Percentiles rank a stretch among this genome's conserved stretches.
phyloP scores from a whole-genome alignment of 2,113 vertebrate genomes.

The Antechinus stuartii region DNA sequence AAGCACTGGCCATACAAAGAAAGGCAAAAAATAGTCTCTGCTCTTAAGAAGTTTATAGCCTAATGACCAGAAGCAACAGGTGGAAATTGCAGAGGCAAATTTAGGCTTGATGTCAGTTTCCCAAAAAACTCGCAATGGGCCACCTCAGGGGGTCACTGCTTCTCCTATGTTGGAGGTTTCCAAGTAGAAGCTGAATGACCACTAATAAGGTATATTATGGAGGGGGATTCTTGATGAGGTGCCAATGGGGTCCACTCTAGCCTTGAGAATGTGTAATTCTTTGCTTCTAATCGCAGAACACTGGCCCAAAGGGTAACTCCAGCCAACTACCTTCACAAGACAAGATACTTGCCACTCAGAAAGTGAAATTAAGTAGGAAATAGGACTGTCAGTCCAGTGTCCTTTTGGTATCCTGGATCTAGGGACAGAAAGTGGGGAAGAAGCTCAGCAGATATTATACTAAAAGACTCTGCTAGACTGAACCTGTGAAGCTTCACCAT shows the following conservation, averaged over 20 bases:
- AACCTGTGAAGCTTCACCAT: not conserved
- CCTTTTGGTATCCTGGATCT: not conserved
- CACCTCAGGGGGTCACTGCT: not conserved
- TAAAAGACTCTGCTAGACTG: not conserved
- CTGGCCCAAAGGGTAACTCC: not conserved
- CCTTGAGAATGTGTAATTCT: not conserved
- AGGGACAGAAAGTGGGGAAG: not conserved
- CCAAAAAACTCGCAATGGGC: not conserved
- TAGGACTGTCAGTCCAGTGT: not conserved
- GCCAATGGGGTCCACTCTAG: not conserved
- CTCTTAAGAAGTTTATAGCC: not conserved
- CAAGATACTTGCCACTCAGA: not conserved
- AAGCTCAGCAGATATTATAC: not conserved
- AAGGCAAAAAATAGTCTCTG: not conserved
- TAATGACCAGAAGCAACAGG: not conserved
- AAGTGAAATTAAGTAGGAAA: not conserved
- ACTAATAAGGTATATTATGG: not conserved
- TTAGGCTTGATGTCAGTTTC: slow-evolving; percentile 2
- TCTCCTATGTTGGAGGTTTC: not conserved
- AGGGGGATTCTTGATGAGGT: not conserved
- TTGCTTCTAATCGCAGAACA: not conserved
- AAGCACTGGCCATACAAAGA: not conserved
- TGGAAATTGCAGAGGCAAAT: not conserved
- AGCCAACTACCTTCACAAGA: not conserved
- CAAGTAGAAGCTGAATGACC: not conserved